Base-by-base conservation (phyloP, 1,140 invertebrate genomes). In the Anastatus disparis region DNA sequence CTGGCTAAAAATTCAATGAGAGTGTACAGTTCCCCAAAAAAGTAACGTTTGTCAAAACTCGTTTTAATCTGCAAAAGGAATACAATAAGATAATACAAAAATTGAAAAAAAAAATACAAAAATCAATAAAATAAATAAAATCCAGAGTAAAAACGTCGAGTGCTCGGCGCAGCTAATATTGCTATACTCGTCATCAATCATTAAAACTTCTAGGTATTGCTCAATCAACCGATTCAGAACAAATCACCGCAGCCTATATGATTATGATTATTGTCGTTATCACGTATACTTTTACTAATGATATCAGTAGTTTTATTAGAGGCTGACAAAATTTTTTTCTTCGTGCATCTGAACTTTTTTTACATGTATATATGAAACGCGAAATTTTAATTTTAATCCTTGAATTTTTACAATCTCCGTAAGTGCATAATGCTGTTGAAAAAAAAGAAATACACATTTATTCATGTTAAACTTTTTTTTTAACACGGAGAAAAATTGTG, bases 31-130 rank as follows among this genome's bases (percentile, higher is more conserved):
- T 38, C 20, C 55, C 40, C 12, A 27, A 46, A n/a, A n/a, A n/a
- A n/a, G n/a, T n/a, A n/a, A n/a, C 52, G 62, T 56, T 52, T 56
- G n/a, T n/a, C n/a, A n/a, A 52, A 31, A 40, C 67, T 46, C 42
- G 40, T 62, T 70, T 63, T 66, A 66, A 50, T 67, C 62, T 62
- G 44, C 17, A 20, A 38, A 20, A 17, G n/a, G 17, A 42, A 26
- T 15, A 44, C 27, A n/a, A n/a, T n/a, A n/a, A n/a, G 2, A 20
- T 20, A 22, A 48, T 15, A 42, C 40, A 42, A 42, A 42, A 42
- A n/a, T 6, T 15, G 22, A 1, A 48, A 48, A 20, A 48, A 48
- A 4, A 48, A 10, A 48, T 20, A 48, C 17, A 6, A 48, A 48
- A 48, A 48, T 20, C 13, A 48, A 17, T 10, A 48, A 15, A 22